Base-by-base conservation (phyloP, 2,888 invertebrate genomes). In the Lamproptera curius region DNA sequence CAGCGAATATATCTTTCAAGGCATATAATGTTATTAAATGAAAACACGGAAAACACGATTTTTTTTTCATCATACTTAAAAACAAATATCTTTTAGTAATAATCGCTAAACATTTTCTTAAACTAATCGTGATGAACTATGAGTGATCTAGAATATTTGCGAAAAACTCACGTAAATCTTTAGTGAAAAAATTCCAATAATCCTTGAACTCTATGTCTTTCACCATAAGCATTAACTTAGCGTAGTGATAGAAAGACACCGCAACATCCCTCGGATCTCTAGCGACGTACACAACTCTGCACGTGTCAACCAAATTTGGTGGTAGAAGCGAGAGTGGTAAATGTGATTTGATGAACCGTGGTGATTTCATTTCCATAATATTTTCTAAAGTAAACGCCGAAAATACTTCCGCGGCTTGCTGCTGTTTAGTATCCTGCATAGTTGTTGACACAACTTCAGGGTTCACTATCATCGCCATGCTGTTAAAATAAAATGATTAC, bases 241-340 rank as follows among this genome's bases (percentile, higher is more conserved):
- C 42, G 11, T 59, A 55, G 37, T 63, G 54, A 65, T 91, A 95
- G 66, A 88, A 93, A 0, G 95, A 95, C 0, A 95, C 92, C 0
- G 90, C 91, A 0, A 94, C 93, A 70, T 95, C 95, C 70, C 93
- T 93, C 0, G 95, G 94, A 76, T 95, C 93, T 45, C 95, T 87
- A 0, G 93, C 92, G 0, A 95, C 90, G 64, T 95, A 95, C 41
- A 95, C 89, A 0, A 61, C 58, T 91, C 92, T 68, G 26, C 81
- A 57, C 63, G 56, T 46, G 10, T 88, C 73, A 53, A 91, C 65
- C 4, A 91, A 70, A 59, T 86, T 80, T 0, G 88, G 89, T 2
- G 93, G 92, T 15, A 94, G 65, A 10, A 94, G 74, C 35, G 91
- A 91, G 40, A 93, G 88, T 0, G 94, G 93, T 51, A 94, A 85